A percentile compares a stretch with the other conserved stretches of the same genome.
Conservation (phyloP, 2,888 invertebrate species). For the Nomada flava region DNA sequence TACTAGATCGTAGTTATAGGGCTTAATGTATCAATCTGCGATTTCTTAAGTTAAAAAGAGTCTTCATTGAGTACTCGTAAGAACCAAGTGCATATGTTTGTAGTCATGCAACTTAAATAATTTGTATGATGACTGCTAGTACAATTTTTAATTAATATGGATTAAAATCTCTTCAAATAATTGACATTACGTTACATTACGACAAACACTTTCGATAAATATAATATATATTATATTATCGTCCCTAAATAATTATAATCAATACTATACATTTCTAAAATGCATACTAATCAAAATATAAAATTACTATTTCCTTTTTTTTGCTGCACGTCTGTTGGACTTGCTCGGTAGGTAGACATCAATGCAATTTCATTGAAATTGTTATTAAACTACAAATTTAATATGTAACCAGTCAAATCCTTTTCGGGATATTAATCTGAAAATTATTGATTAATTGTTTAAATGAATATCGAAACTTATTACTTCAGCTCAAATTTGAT, state of each 20-base stretch:
- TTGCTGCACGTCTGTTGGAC: conserved; percentile 45
- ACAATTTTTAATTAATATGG: too few relatives aligned
- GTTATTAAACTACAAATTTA: neutral
- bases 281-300: conserved; percentile 12
- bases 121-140: too few relatives aligned
- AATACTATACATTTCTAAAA: conserved; percentile 9
- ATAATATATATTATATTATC: too few relatives aligned
- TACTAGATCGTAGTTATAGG: too few relatives aligned
- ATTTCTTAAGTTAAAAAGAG: too few relatives aligned
- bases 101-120: too few relatives aligned
- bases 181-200: too few relatives aligned
- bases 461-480: neutral
- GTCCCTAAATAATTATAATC: neutral
- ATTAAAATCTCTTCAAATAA: too few relatives aligned
- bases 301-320: conserved; percentile 22
- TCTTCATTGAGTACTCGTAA: too few relatives aligned
- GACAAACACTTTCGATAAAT: too few relatives aligned
- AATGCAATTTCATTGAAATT: neutral
- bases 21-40: too few relatives aligned
- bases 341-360: conserved; percentile 38
- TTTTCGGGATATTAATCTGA: neutral
- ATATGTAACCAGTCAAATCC: conserved; percentile 14
- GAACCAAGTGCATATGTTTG: too few relatives aligned
- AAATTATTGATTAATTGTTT: neutral
- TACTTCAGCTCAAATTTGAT: neutral